phyloP scores from a whole-genome alignment of 92 coral and sea anemone genomes.

The Porites evermanni region DNA sequence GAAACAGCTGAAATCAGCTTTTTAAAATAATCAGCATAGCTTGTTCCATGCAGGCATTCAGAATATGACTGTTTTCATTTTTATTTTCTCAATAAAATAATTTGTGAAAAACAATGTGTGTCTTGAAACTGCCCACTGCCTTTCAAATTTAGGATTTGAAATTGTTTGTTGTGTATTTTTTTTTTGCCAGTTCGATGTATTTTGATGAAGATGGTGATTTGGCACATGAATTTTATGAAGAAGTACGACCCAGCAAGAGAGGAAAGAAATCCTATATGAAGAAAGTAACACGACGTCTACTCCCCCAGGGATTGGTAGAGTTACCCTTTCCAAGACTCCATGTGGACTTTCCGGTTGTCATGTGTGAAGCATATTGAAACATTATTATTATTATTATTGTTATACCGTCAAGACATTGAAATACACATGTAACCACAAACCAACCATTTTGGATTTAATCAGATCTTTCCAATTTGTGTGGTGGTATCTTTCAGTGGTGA shows the following conservation, averaged over 20 bases:
- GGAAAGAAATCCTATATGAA: slow-evolving; percentile 89
- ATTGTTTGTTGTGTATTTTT: background rate
- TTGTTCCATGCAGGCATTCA: background rate
- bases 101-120: background rate
- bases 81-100: too few species aligned
- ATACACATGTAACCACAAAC: background rate
- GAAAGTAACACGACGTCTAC: slow-evolving; percentile 71
- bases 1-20: slow-evolving; percentile 12
- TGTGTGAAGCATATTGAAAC: slow-evolving; percentile 73
- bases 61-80: background rate
- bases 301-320: slow-evolving; percentile 88
- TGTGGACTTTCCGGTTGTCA: slow-evolving; percentile 88
- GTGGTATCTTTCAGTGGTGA: background rate
- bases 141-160: background rate
- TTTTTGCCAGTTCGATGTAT: slow-evolving; percentile 83
- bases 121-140: background rate
- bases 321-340: slow-evolving; percentile 85
- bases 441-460: slow-evolving; percentile 11
- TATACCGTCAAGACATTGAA: background rate
- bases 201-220: slow-evolving; percentile 99
- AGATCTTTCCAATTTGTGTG: background rate
- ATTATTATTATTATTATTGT: too few species aligned
- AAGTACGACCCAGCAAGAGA: slow-evolving; percentile 81
- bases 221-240: slow-evolving; percentile 99
- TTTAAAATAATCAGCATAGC: background rate